Evolutionary conservation across 2,888 invertebrate genomes (phyloP).

Genomic region (Phyto melanocephala): DNA sequence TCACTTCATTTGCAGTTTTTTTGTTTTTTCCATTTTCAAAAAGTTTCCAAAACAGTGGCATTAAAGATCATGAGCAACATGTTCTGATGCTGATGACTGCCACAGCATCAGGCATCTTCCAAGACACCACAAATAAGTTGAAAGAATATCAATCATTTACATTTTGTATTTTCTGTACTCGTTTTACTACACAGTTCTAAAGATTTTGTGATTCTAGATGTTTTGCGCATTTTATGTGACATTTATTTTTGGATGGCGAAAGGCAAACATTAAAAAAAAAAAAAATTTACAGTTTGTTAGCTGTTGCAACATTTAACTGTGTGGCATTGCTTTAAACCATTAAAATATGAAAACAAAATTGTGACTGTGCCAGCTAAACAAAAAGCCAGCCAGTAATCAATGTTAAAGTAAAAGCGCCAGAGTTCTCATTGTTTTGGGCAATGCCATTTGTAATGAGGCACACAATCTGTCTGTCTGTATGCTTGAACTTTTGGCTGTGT

Average conservation of each 20-base stretch:
- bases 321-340: constrained; percentile 39
- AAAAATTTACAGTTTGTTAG: constrained; percentile 25
- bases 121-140: constrained; percentile 37
- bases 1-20: constrained; percentile 38
- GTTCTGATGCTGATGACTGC: constrained; percentile 6
- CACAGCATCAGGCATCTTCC: constrained; percentile 16
- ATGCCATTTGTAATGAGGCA: constrained; percentile 28
- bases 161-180: constrained; percentile 20
- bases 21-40: neutral
- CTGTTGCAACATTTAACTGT: constrained; percentile 35
- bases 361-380: constrained; percentile 38
- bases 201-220: neutral
- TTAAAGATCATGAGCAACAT: constrained; percentile 52
- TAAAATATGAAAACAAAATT: constrained; percentile 32
- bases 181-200: neutral
- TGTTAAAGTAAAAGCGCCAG: constrained; percentile 11
- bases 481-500: constrained; percentile 47
- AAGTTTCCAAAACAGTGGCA: constrained; percentile 17
- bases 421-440: constrained; percentile 5
- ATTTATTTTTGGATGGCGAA: constrained; percentile 24
- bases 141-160: constrained; percentile 60
- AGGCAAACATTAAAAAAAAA: neutral
- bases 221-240: constrained; percentile 56
- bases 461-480: too few species aligned
- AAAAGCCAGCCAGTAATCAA: neutral